Conservation (phyloP, 2,113 vertebrate genomes). For the Microtus montanus region DNA sequence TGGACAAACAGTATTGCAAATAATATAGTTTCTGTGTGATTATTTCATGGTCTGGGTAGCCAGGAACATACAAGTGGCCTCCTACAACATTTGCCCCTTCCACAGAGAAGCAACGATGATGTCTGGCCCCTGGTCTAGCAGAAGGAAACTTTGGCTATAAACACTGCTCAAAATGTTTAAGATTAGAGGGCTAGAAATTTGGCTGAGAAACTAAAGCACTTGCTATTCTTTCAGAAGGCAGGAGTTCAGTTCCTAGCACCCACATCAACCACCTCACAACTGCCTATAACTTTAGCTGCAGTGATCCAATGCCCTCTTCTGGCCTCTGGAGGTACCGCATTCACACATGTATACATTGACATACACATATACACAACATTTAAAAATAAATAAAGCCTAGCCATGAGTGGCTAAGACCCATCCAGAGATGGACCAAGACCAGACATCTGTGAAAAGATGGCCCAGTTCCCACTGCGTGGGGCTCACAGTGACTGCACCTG, state of each 20-base stretch:
- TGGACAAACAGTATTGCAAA: no score
- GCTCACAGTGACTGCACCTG: not conserved
- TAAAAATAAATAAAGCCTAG: not conserved
- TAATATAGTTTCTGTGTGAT: no score
- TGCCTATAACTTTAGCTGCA: not conserved
- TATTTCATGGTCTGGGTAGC: no score
- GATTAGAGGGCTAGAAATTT: not conserved
- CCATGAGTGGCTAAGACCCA: not conserved
- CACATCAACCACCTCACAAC: not conserved
- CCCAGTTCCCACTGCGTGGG: not conserved
- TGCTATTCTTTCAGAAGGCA: not conserved
- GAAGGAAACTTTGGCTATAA: not conserved
- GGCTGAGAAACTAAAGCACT: not conserved
- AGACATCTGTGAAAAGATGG: not conserved
- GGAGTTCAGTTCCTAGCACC: not conserved
- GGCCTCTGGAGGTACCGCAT: not conserved
- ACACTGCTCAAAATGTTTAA: not conserved
- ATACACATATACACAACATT: not conserved
- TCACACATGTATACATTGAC: not conserved
- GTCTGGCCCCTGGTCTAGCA: not conserved
- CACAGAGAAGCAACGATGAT: not conserved
- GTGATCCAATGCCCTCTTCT: no score
- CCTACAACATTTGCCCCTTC: not conserved
- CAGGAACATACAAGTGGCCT: no score
- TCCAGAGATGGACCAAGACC: not conserved